Evolutionary conservation across 2,888 invertebrate genomes (phyloP).

Genomic region (Morinoia aosen): DNA sequence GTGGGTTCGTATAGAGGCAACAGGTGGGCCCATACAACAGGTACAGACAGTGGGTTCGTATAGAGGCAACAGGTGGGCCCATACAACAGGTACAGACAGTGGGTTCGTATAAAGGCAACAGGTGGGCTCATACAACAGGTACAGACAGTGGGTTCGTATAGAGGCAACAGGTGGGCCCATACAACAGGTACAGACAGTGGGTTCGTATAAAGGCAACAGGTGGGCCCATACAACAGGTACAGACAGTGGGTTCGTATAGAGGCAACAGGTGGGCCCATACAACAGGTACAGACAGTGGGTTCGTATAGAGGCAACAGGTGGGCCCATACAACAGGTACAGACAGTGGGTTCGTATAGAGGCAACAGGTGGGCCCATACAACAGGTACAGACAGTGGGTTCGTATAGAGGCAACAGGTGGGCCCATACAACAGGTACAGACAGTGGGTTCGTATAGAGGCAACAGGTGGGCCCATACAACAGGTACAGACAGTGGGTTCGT

Average conservation of each 20-base stretch:
- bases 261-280: neutral
- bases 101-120: conserved; percentile 57
- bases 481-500: conserved; percentile 60
- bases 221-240: neutral
- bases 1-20: neutral
- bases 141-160: neutral
- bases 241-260: neutral
- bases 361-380: neutral
- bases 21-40: neutral
- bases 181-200: neutral
- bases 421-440: neutral
- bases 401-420: neutral
- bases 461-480: neutral
- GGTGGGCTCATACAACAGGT: conserved; percentile 6
- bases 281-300: conserved; percentile 59
- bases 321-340: neutral
- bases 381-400: neutral
- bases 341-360: neutral
- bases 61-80: neutral
- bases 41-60: neutral
- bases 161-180: neutral
- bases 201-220: neutral
- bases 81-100: conserved; percentile 49
- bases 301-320: conserved; percentile 51
- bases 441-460: neutral